A percentile compares a stretch with the other conserved stretches of the same genome.
Conservation (phyloP, 2,113 vertebrate species). For the Rhynchomys soricoides region DNA sequence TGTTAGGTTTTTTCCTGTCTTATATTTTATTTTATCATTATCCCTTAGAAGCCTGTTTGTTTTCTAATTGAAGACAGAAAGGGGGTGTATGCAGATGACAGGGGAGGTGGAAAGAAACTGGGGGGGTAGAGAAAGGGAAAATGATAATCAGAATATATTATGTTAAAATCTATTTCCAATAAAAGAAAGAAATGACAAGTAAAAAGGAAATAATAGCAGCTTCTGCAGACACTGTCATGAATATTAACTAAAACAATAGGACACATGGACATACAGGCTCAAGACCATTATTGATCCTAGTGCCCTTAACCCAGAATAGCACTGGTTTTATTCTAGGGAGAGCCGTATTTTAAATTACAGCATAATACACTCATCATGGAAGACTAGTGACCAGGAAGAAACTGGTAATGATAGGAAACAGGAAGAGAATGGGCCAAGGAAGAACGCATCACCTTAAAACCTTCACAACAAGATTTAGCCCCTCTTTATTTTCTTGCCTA, state of each 20-base stretch:
- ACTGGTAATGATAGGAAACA: constrained; percentile 16
- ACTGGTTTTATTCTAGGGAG: background rate
- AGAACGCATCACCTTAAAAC: constrained; percentile 65
- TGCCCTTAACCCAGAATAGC: background rate
- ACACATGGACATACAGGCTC: background rate
- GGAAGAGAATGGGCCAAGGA: background rate
- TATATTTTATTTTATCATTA: background rate
- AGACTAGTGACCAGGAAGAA: background rate
- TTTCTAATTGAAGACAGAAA: background rate
- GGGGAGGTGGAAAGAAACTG: background rate
- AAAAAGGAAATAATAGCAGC: background rate
- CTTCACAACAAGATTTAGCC: constrained; percentile 51
- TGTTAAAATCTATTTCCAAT: background rate
- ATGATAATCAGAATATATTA: background rate
- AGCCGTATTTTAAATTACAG: background rate
- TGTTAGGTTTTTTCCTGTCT: background rate
- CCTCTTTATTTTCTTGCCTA: constrained; percentile 66
- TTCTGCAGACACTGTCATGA: background rate
- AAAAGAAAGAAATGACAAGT: background rate
- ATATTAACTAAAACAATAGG: background rate
- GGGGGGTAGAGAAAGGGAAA: background rate
- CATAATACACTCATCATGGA: background rate
- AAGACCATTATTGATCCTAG: background rate
- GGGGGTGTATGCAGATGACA: background rate
- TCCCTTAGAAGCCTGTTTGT: background rate